These are phyloP conservation scores for Euplagia quadripunctaria DNA, from an alignment of 2,888 invertebrate genomes.

Conservation along the genomic window DNA sequence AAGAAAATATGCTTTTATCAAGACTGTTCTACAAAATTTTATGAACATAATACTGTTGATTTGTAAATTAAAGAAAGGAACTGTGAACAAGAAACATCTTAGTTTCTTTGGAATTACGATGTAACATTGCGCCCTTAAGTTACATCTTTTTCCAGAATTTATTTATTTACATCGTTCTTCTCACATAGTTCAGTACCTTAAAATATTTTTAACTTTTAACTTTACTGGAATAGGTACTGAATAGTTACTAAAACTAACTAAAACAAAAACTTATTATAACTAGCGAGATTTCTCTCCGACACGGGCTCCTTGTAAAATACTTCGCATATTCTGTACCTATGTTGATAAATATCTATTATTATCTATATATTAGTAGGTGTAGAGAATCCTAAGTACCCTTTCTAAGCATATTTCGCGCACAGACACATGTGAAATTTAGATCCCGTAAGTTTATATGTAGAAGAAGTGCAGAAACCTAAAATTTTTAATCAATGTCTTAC, in stretches of 20 bases:
- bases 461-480: too few relatives aligned
- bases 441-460: too few relatives aligned
- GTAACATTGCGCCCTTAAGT: neutral
- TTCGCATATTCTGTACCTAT: neutral
- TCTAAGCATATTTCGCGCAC: too few relatives aligned
- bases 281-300: neutral
- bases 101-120: neutral
- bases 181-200: neutral
- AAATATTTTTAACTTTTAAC: neutral
- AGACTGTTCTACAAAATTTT: too few relatives aligned
- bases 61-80: neutral
- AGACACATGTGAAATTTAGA: too few relatives aligned
- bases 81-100: neutral
- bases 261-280: neutral
- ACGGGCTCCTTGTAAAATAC: neutral
- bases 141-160: neutral
- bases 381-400: too few relatives aligned
- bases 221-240: neutral
- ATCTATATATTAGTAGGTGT: neutral
- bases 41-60: neutral
- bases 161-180: neutral
- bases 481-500: too few relatives aligned
- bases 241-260: neutral
- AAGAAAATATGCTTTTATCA: too few relatives aligned
- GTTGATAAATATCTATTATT: too few relatives aligned